A percentile compares a stretch with the other conserved stretches of the same genome.
Evolutionary conservation across 2,797 vertebrate genomes (phyloP).

Genomic region (Lacerta agilis): DNA sequence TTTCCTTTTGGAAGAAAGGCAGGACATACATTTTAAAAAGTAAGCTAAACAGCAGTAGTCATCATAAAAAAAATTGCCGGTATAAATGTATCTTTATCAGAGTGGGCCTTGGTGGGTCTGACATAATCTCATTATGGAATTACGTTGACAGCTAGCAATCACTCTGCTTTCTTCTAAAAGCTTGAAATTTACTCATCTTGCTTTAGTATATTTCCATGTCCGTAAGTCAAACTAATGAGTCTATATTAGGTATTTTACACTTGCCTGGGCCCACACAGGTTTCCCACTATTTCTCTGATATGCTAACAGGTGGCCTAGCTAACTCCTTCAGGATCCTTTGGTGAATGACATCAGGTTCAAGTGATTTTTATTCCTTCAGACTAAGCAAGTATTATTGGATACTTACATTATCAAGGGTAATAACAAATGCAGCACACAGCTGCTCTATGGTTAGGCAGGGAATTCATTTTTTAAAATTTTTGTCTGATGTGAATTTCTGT

Average conservation of each 20-base stretch:
- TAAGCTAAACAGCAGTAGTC: background rate
- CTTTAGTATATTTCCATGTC: background rate
- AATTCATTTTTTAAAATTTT: background rate
- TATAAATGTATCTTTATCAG: background rate
- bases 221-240: background rate
- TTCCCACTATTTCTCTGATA: background rate
- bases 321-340: background rate
- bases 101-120: background rate
- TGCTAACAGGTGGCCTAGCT: background rate
- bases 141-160: background rate
- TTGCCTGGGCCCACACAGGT: background rate
- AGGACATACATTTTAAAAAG: background rate
- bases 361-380: background rate
- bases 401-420: background rate
- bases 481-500: constrained; percentile 12
- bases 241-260: background rate
- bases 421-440: constrained; percentile 4
- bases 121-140: background rate
- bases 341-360: constrained; percentile 1
- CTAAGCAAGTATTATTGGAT: constrained; percentile 4
- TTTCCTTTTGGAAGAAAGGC: background rate
- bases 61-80: background rate
- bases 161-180: background rate
- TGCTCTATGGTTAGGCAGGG: background rate
- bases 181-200: background rate